These are phyloP conservation scores for Pimephales promelas DNA, from an alignment of 2,113 vertebrate species.

Conservation along the genomic window DNA sequence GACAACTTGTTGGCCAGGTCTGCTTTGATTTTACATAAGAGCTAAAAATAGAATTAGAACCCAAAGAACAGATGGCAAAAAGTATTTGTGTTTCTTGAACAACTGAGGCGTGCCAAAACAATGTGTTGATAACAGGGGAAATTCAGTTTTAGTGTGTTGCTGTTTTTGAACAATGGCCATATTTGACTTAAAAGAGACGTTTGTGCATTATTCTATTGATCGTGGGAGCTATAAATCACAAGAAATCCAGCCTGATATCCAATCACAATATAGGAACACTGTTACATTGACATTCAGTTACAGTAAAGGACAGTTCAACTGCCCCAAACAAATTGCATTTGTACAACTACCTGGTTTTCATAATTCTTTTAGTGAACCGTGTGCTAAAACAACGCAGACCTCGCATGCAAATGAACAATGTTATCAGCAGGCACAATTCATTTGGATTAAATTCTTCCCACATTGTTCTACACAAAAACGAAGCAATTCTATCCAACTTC, in stretches of 20 bases:
- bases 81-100: not conserved
- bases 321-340: not conserved
- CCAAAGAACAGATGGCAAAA: slow-evolving; percentile 14
- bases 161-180: not conserved
- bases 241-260: not conserved
- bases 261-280: not conserved
- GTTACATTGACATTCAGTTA: not conserved
- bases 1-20: not conserved
- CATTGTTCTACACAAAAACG: not conserved
- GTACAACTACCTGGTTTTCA: not conserved
- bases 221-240: not conserved
- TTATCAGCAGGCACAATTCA: not conserved
- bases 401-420: not conserved
- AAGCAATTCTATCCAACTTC: not conserved
- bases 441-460: not conserved
- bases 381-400: not conserved
- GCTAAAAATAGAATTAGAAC: slow-evolving; percentile 11
- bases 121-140: not conserved
- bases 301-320: not conserved
- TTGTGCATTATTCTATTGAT: not conserved
- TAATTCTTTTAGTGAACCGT: not conserved
- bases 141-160: not conserved
- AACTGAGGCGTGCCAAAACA: not conserved
- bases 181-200: not conserved
- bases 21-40: slow-evolving; percentile 14